A percentile compares a stretch with the other conserved stretches of the same genome.
phyloP scores from a whole-genome alignment of 2,797 vertebrate genomes.

The Eurystomus glaucurus region DNA sequence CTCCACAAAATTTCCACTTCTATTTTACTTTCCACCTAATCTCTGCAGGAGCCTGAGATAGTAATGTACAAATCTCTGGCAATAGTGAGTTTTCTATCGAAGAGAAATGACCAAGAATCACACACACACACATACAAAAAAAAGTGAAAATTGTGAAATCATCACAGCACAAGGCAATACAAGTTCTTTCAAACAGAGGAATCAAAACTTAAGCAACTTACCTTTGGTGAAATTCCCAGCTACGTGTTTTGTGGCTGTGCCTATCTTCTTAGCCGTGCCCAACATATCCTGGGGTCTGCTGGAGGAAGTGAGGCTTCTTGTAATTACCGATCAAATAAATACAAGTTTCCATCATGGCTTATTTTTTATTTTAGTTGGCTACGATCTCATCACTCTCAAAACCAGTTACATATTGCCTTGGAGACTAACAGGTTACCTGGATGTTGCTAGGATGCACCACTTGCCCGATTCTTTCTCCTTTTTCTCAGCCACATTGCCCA shows the following conservation, averaged over 20 bases:
- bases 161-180: background rate
- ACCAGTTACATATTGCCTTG: conserved; percentile 43
- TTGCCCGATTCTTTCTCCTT: background rate
- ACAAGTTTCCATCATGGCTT: background rate
- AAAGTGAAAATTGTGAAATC: background rate
- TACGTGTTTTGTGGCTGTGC: background rate
- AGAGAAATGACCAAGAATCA: background rate
- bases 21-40: background rate
- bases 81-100: background rate
- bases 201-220: background rate
- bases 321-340: conserved; percentile 19
- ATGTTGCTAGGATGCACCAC: conserved; percentile 45
- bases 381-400: background rate
- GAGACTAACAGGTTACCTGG: conserved; percentile 45
- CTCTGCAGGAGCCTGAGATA: background rate
- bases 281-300: background rate
- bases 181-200: background rate
- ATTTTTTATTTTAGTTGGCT: conserved; percentile 23
- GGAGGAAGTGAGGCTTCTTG: background rate
- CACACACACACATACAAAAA: background rate
- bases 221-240: background rate
- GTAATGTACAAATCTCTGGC: background rate
- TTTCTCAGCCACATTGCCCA: background rate
- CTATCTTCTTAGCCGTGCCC: background rate
- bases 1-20: background rate